Conservation (phyloP, 53 echinoderm and acorn worm genomes). For the Mesocentrotus franciscanus region DNA sequence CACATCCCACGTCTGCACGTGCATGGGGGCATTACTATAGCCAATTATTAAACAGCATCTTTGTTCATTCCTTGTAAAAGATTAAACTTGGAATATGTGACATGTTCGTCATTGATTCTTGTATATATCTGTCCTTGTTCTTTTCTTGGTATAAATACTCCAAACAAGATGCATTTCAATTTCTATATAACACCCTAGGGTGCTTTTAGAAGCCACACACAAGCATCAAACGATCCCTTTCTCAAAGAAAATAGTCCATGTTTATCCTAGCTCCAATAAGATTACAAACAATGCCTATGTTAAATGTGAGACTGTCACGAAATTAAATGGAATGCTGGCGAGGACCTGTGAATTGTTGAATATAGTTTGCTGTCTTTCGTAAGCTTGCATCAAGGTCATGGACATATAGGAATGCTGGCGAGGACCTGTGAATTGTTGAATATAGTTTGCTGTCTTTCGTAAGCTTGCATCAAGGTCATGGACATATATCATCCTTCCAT, state of each 20-base stretch:
- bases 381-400: not conserved
- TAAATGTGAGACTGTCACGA: too few species aligned
- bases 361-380: not conserved
- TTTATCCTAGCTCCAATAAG: not conserved
- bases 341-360: not conserved
- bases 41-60: too few species aligned
- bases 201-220: not conserved
- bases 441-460: not conserved
- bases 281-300: not conserved
- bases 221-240: not conserved
- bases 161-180: too few species aligned
- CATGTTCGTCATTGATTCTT: too few species aligned
- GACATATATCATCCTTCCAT: not conserved
- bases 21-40: too few species aligned
- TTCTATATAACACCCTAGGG: not conserved
- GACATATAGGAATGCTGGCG: not conserved
- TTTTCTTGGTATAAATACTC: too few species aligned
- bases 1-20: not conserved
- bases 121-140: too few species aligned
- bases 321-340: not conserved
- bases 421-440: not conserved
- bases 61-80: too few species aligned
- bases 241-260: not conserved
- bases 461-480: not conserved
- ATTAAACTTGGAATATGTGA: too few species aligned